Evolutionary conservation across 1,140 invertebrate species (phyloP), one percentile per base, ranked within the genome.

Genomic region (Aphaenogaster ashmeadi): DNA sequence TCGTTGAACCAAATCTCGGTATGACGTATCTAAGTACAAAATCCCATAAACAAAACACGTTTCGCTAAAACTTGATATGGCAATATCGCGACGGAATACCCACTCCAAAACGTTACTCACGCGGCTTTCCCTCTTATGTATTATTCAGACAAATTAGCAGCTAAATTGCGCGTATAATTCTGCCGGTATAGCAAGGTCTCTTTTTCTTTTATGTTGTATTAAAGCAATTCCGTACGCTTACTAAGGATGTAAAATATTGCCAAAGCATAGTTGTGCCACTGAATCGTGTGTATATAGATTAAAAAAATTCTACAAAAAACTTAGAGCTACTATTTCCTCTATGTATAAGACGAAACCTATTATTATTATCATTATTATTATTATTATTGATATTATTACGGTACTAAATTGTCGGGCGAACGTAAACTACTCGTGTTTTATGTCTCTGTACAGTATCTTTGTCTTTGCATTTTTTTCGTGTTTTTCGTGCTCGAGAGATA

Each of bases 1-100:
- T 95, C 91, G 89, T 94, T 94, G 88, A 93, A 95, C 91, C 88
- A 86, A 94, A 94, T 69, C n/a, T 89, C 79, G 56, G 74, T 89
- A 74, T 87, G 54, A 86, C 50, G 64, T 87, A 86, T 91, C 90
- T 91, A 91, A 88, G 71, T 91, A 91, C 81, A 91, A 91, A 91
- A 72, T 91, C 56, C 15, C 87, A 90, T 83, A 88, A 91, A 93
- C 54, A 13, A 89, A 92, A 90, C 38, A 21, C 50, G 47, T 92
- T 93, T 67, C 89, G 87, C 83, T 91, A 88, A 89, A 67, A 91
- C 56, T 74, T 93, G 93, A 94, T 94, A 93, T 93, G 93, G 78
- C 87, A 92, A 93, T 81, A 90, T 90, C 81, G 88, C 90, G 92
- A 93, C 91, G 87, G 81, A 93, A 92, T 92, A 66, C 58, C 64